These are phyloP conservation scores for Aleiodes leptofemur DNA, from an alignment of 2,888 invertebrate genomes.

Conservation along the genomic window DNA sequence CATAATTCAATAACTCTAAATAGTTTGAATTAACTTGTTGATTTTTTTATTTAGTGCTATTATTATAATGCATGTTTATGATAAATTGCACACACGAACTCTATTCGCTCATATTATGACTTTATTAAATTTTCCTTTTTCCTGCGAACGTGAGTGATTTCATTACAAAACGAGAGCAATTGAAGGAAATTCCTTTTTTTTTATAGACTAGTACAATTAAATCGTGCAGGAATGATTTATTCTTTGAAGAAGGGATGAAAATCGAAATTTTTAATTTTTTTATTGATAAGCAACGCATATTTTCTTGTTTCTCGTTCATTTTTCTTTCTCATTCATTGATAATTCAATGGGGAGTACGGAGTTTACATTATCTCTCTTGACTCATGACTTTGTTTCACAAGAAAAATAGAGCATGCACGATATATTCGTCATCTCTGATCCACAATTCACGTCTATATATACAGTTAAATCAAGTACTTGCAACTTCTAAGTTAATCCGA, in stretches of 20 bases:
- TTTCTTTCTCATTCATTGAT: not conserved
- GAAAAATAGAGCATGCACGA: not conserved
- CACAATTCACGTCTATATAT: not conserved
- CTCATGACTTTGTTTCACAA: slow-evolving; percentile 19
- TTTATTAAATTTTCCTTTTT: no score
- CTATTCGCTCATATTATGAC: no score
- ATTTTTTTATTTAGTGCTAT: not conserved
- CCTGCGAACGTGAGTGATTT: not conserved
- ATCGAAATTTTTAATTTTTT: not conserved
- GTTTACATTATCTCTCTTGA: slow-evolving; percentile 7
- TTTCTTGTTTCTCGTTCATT: not conserved
- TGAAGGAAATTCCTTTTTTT: no score
- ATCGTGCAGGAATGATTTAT: no score
- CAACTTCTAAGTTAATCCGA: no score
- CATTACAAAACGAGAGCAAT: not conserved
- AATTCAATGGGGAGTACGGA: not conserved
- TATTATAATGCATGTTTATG: not conserved
- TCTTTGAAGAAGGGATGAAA: no score
- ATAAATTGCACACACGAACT: slow-evolving; percentile 10
- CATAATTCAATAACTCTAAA: no score
- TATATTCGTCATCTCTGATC: not conserved
- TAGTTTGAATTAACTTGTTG: not conserved
- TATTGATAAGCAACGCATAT: not conserved
- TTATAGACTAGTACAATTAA: no score
- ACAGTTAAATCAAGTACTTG: not conserved